Percentiles rank a stretch among this genome's conserved stretches.
Conservation (phyloP, 2,797 vertebrate genomes). For the Clarias laeviceps region DNA sequence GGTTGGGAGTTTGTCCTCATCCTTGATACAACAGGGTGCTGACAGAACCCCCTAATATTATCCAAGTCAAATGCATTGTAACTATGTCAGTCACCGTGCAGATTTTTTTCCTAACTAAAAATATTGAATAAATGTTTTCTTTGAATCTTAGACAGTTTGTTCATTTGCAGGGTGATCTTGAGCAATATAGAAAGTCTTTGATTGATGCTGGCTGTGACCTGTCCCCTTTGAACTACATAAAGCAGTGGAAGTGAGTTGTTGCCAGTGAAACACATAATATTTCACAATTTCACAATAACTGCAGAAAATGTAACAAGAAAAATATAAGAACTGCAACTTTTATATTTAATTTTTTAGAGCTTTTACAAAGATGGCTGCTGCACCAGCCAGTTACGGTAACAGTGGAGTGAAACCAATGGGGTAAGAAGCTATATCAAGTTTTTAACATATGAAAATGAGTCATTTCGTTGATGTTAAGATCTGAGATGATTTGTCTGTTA, state of each 20-base stretch:
- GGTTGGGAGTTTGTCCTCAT: conserved; percentile 26
- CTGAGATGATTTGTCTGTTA: conserved; percentile 9
- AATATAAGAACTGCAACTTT: conserved; percentile 25
- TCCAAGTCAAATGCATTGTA: conserved; percentile 30
- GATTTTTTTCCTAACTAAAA: conserved; percentile 23
- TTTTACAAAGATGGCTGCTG: conserved; percentile 93
- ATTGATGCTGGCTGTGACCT: conserved; percentile 89
- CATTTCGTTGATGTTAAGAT: neutral
- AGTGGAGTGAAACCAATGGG: conserved; percentile 90
- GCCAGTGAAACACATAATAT: conserved; percentile 39
- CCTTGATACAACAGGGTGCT: conserved; percentile 34
- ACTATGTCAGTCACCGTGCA: conserved; percentile 14
- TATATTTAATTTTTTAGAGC: conserved; percentile 75
- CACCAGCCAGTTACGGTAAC: conserved; percentile 88
- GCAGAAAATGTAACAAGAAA: neutral
- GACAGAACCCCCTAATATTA: conserved; percentile 32
- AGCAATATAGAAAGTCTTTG: conserved; percentile 93
- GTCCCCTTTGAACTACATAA: conserved; percentile 92
- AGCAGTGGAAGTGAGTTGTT: conserved; percentile 94
- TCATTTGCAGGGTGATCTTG: conserved; percentile 85
- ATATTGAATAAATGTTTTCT: conserved; percentile 32
- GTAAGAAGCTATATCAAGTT: conserved; percentile 68
- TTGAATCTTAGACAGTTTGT: conserved; percentile 18
- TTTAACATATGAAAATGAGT: conserved; percentile 11
- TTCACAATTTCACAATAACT: conserved; percentile 40